Evolutionary conservation across 2,113 vertebrate species (phyloP), one percentile per base, ranked within the genome.

Genomic region (Pogona vitticeps): DNA sequence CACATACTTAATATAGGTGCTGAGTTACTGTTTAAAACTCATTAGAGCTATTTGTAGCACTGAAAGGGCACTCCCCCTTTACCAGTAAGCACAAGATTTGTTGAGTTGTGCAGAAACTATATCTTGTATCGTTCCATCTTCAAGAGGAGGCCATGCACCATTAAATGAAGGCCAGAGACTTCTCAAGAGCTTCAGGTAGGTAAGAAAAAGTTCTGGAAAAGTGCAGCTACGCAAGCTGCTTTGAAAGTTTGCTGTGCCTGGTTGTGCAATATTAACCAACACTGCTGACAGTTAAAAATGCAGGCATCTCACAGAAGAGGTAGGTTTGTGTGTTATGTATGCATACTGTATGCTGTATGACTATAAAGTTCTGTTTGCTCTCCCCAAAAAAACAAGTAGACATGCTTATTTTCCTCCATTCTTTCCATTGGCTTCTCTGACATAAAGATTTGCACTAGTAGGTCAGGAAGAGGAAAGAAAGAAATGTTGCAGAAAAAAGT

Each of bases 11-110:
- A 46, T 63, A n/a, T 40, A 71, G 3, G 9, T 85, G 36, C n/a
- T 73, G 26, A 18, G 20, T 86, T 81, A 85, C 26, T 80, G 46
- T 68, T 78, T 31, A 58, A 78, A 6, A 33, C 26, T 70, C 31
- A 28, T 56, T 18, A 52, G 42, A 58, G 9, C 42, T 70, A 85
- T 76, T 78, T 58, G 63, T 76, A 31, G 88, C 42, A 79, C 79
- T 33, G 76, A 42, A 33, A 17, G 38, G 59, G 14, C 17, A 75
- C 59, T 33, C 2, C 31, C 46, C 28, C 21, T 7, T 1, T 3
- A 67, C 28, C 80, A 82, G 83, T n/a, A 78, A 85, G 40, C 59
- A 80, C 76, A 80, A 65, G 33, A 68, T 68, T 12, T 84, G 3
- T 61, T 84, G 90, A 36, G 0, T 52, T 76, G 76, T 36, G 56